Percentiles rank a stretch among this genome's conserved stretches.
Conservation (phyloP, 2,888 invertebrate species). For the Brachyptera putata region DNA sequence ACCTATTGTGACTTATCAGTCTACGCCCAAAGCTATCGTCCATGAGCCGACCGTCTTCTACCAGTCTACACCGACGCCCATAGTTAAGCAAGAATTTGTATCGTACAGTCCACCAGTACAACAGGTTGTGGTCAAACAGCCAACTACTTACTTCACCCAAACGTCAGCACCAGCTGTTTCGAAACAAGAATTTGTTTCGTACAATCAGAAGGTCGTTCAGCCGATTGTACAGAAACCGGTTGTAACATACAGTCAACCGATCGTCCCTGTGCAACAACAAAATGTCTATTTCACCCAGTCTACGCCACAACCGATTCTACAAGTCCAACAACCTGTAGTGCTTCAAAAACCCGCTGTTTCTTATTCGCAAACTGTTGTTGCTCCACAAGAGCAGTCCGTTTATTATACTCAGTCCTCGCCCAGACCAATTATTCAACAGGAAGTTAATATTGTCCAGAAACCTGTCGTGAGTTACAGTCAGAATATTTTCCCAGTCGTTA, state of each 20-base stretch:
- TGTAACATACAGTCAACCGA: not conserved
- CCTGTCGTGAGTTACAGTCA: too few relatives aligned
- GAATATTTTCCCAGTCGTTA: too few relatives aligned
- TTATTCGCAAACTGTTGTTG: too few relatives aligned
- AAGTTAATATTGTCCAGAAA: not conserved
- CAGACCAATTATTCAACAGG: not conserved
- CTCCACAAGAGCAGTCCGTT: too few relatives aligned
- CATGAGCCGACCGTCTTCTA: not conserved
- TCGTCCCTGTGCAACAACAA: not conserved
- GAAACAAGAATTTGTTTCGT: too few relatives aligned
- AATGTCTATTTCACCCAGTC: not conserved
- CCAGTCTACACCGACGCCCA: not conserved
- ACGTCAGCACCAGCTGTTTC: too few relatives aligned
- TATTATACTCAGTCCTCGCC: too few relatives aligned
- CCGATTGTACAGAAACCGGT: not conserved
- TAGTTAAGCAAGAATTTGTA: not conserved
- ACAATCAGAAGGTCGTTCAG: not conserved
- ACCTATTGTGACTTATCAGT: slow-evolving; percentile 33
- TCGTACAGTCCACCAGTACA: too few relatives aligned
- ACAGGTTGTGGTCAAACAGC: slow-evolving; percentile 25
- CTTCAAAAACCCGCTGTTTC: too few relatives aligned
- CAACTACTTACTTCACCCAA: not conserved
- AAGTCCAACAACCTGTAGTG: too few relatives aligned
- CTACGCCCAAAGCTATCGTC: not conserved
- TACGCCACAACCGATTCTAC: not conserved